Evolutionary conservation across 1,140 invertebrate species (phyloP).

Genomic region (Drosophila mayri): DNA sequence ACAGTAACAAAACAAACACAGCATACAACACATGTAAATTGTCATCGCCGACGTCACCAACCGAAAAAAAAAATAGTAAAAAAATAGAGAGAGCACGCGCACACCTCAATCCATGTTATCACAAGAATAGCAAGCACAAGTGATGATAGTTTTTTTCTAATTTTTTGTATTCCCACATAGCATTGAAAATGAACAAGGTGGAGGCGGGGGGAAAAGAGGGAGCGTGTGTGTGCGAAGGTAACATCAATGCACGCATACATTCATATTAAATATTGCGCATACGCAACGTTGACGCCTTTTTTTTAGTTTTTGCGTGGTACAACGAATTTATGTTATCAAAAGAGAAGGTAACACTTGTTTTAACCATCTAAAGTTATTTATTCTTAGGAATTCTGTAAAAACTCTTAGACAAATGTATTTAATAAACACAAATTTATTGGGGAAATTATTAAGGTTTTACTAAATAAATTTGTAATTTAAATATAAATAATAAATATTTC

Average conservation of each 20-base stretch:
- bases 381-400: not conserved
- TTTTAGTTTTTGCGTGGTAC: conserved; percentile 4
- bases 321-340: conserved; percentile 13
- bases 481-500: too few species aligned
- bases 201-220: conserved; percentile 2
- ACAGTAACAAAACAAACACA: conserved; percentile 61
- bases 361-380: not conserved
- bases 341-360: not conserved
- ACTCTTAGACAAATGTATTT: not conserved
- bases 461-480: not conserved
- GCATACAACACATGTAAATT: conserved; percentile 66
- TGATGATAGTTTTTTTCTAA: conserved; percentile 48
- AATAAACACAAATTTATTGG: not conserved
- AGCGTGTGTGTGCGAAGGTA: conserved; percentile 33
- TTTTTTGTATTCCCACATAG: conserved; percentile 39
- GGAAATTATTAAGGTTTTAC: not conserved
- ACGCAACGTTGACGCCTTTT: conserved; percentile 51
- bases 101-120: conserved; percentile 42
- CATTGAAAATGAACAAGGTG: conserved; percentile 56
- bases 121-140: conserved; percentile 44
- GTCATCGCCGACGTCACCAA: conserved; percentile 36
- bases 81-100: conserved; percentile 40
- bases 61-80: conserved; percentile 13
- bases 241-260: conserved; percentile 26
- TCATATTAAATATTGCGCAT: conserved; percentile 35